Conservation (phyloP, 2,888 invertebrate genomes). For the Polydrusus cervinus region DNA sequence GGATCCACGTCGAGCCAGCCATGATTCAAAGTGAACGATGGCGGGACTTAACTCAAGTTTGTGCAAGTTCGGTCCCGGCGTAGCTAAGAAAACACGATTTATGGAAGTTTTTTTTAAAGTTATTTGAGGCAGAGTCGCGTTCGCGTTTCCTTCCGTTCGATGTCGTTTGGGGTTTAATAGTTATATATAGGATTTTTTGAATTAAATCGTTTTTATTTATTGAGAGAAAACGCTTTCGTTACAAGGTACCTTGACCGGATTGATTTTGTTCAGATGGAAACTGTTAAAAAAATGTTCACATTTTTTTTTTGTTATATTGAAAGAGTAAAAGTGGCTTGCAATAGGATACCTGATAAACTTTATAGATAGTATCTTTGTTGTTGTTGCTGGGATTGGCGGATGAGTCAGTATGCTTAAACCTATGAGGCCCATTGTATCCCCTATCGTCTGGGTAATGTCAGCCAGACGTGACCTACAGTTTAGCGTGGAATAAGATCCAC, state of each 20-base stretch:
- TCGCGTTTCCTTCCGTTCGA: conserved; percentile 68
- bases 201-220: conserved; percentile 8
- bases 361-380: no score
- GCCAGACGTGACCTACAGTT: no score
- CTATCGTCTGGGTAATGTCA: no score
- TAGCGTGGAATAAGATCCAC: no score
- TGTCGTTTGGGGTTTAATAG: conserved; percentile 71
- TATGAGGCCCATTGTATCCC: no score
- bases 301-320: no score
- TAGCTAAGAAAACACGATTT: conserved; percentile 70
- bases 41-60: conserved; percentile 71
- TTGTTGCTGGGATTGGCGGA: no score
- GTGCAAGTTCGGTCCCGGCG: conserved; percentile 67
- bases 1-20: conserved; percentile 69
- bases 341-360: no score
- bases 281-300: no score
- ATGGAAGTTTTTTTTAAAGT: conserved; percentile 67
- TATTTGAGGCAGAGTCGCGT: conserved; percentile 58
- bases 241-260: background rate
- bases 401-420: no score
- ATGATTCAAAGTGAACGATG: conserved; percentile 72
- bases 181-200: conserved; percentile 64
- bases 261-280: no score
- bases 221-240: background rate
- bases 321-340: no score